Conservation (phyloP, 2,113 vertebrate species). For the Patagioenas fasciata region DNA sequence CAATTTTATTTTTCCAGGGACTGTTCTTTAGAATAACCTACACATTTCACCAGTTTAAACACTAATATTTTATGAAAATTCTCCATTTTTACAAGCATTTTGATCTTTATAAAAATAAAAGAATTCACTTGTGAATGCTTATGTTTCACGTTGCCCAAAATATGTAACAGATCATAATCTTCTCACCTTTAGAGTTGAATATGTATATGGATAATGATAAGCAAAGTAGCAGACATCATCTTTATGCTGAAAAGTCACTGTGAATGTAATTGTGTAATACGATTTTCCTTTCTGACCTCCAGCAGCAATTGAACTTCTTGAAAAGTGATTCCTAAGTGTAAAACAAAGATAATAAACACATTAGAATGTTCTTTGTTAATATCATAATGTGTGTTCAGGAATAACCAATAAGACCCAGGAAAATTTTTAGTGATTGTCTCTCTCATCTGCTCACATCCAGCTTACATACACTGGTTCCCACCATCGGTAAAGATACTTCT, state of each 20-base stretch:
- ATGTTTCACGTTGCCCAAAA: background rate
- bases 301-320: constrained; percentile 92
- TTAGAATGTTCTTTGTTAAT: background rate
- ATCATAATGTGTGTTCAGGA: no score
- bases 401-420: background rate
- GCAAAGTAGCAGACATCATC: constrained; percentile 99
- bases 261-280: constrained; percentile 96
- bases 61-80: background rate
- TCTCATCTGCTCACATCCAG: background rate
- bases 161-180: background rate
- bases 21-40: background rate
- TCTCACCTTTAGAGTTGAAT: constrained; percentile 91
- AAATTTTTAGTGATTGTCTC: background rate
- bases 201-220: constrained; percentile 98
- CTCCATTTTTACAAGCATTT: background rate
- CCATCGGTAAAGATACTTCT: background rate
- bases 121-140: background rate
- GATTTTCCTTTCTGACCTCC: constrained; percentile 98
- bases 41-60: background rate
- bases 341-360: background rate
- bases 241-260: constrained; percentile 91
- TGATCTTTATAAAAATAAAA: background rate
- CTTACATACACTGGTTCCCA: background rate
- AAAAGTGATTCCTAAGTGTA: constrained; percentile 91
- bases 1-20: background rate